A percentile compares a stretch with the other conserved stretches of the same genome.
These are phyloP conservation scores for Amphipoea lucens DNA, from an alignment of 2,888 invertebrate species.

Conservation along the genomic window DNA sequence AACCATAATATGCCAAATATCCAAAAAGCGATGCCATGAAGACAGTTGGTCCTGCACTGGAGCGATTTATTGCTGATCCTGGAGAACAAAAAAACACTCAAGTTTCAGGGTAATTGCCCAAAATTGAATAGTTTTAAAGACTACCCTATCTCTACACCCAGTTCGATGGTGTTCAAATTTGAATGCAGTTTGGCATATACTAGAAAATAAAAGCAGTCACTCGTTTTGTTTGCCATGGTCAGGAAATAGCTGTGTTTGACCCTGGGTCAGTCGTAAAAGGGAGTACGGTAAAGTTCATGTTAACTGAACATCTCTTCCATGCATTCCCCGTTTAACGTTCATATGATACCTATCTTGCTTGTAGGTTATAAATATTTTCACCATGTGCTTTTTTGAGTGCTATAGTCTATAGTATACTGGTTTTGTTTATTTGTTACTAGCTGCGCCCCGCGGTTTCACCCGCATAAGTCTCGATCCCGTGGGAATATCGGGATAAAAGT, in stretches of 20 bases:
- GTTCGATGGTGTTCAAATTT: neutral
- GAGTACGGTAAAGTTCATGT: conserved; percentile 30
- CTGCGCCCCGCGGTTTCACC: too few species aligned
- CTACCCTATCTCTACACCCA: too few species aligned
- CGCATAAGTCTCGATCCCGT: too few species aligned
- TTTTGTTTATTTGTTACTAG: neutral
- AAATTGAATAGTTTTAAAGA: neutral
- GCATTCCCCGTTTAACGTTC: conserved; percentile 25
- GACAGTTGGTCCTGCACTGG: neutral
- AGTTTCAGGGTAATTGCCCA: too few species aligned
- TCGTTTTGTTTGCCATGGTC: conserved; percentile 19
- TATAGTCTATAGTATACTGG: neutral
- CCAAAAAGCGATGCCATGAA: neutral
- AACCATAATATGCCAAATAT: neutral
- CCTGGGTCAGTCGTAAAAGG: conserved; percentile 51
- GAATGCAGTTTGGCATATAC: conserved; percentile 1
- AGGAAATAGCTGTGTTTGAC: conserved; percentile 40
- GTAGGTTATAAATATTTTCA: neutral
- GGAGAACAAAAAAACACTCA: neutral
- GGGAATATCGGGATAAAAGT: too few species aligned
- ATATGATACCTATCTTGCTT: conserved; percentile 5
- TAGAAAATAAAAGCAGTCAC: conserved; percentile 18
- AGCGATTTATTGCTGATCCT: neutral
- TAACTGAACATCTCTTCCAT: conserved; percentile 29
- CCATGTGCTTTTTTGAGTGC: neutral